Evolutionary conservation across 2,888 invertebrate species (phyloP).

Genomic region (Thera britannica): DNA sequence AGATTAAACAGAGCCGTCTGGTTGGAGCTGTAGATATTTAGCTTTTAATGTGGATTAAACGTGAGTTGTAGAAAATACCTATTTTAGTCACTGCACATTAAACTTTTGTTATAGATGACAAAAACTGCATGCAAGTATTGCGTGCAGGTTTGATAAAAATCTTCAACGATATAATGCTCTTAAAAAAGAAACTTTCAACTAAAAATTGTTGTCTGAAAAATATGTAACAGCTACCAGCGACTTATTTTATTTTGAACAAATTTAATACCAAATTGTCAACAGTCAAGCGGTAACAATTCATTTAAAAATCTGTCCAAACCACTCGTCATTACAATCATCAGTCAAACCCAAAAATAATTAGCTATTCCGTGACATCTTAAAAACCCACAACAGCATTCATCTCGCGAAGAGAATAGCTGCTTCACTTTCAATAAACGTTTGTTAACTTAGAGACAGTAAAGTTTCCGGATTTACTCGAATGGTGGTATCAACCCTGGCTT

Average conservation of each 20-base stretch:
- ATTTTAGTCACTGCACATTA: no score
- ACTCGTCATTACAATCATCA: constrained; percentile 32
- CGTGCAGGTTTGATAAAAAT: no score
- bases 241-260: no score
- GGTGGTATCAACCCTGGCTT: no score
- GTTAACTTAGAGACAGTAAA: no score
- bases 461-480: no score
- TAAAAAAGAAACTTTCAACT: no score
- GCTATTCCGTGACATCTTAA: constrained; percentile 28
- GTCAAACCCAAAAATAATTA: constrained; percentile 41
- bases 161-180: no score
- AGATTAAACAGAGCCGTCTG: constrained; percentile 30
- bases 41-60: constrained; percentile 2
- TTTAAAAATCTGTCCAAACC: constrained; percentile 34
- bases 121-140: no score
- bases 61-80: background rate
- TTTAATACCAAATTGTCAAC: constrained; percentile 3
- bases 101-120: no score
- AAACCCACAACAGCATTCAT: constrained; percentile 39
- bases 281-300: constrained; percentile 32
- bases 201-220: no score
- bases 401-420: constrained; percentile 15
- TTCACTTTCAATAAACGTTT: background rate
- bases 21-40: constrained; percentile 2
- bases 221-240: no score